Conservation (phyloP, 2,113 vertebrate species). For the Turnix velox region DNA sequence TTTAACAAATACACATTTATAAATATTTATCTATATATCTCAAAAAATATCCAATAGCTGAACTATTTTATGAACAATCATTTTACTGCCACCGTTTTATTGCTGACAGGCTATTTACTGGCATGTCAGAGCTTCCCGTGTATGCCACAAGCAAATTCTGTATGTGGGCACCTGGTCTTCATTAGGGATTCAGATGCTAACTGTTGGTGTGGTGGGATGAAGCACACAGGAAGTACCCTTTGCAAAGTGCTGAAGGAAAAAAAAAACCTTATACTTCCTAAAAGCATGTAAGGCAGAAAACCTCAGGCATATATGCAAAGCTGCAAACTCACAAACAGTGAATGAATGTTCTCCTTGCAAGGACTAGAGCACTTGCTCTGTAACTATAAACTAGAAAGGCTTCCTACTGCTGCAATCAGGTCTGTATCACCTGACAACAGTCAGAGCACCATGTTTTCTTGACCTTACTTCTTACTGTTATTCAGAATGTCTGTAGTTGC, state of each 20-base stretch:
- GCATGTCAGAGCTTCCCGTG: not conserved
- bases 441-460: not conserved
- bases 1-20: not conserved
- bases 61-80: not conserved
- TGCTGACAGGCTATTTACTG: not conserved
- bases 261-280: not conserved
- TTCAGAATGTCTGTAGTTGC: not conserved
- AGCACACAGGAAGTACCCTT: not conserved
- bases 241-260: not conserved
- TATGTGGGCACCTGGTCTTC: not conserved
- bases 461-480: not conserved
- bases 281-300: not conserved
- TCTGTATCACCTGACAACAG: not conserved
- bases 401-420: not conserved
- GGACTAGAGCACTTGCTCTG: not conserved
- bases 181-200: not conserved
- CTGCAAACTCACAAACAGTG: not conserved
- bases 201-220: not conserved
- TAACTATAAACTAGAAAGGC: not conserved
- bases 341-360: not conserved
- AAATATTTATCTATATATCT: not conserved
- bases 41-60: not conserved
- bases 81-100: not conserved
- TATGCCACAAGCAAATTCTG: not conserved
- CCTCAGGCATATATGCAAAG: not conserved